Base-by-base conservation (phyloP, 2,797 vertebrate genomes). In the Rhyacichthys aspro region DNA sequence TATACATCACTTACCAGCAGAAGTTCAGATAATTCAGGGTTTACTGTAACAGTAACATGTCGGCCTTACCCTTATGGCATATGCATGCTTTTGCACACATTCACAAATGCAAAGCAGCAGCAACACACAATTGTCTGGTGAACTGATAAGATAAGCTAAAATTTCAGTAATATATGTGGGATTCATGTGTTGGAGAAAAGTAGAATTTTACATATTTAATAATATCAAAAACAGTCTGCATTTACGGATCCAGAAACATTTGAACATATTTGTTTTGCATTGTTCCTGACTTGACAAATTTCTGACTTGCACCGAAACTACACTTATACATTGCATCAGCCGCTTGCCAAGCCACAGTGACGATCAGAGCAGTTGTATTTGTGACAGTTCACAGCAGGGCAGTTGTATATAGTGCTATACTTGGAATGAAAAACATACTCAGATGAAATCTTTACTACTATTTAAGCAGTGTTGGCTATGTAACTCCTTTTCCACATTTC, bases 1-100 rank as follows among this genome's bases (percentile, higher is more conserved):
- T 66, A 91, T 90, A 88, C 74, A 82, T 56, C 82, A 83, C 72
- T 93, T 93, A 92, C 91, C 90, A 92, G 91, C 89, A 93, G 76
- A 10, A 45, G 11, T 41, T 14, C 45, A 48, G 11, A 47, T 47
- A n/a, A 23, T 6, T 28, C 23, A 28, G 23, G 23, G 23, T 6
- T 93, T 92, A 91, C 90, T 43, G 89, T 92, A 91, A 91, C 63
- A 60, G 64, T 78, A 77, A 70, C 33, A 70, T 88, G 72, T 73
- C 76, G 82, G 71, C 65, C 70, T 87, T 72, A 82, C 71, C 66
- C 74, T 74, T 38, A 43, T 59, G 74, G 37, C 72, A 82, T 59
- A 71, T 59, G 49, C 63, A 68, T 17, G 44, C 16, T 53, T 72
- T 47, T 74, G 63, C 39, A 74, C 41, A 32, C 8, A 63, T 58